Conservation (phyloP, 2,113 vertebrate species). For the Heterocephalus glaber region DNA sequence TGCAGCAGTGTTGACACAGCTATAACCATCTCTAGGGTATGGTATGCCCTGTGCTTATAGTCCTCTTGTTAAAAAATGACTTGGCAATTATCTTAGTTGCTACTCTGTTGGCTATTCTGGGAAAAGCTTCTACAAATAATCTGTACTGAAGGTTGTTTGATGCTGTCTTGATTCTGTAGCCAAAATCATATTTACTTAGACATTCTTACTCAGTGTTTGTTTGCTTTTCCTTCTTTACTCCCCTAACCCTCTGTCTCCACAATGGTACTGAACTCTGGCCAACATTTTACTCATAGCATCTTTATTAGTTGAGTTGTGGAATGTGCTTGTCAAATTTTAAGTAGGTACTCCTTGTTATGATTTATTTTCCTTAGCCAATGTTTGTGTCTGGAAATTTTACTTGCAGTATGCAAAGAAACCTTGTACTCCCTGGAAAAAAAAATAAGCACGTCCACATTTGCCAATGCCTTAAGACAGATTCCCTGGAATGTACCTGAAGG, state of each 20-base stretch:
- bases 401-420: constrained; percentile 59
- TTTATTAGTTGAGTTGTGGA: not conserved
- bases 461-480: constrained; percentile 1
- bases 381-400: constrained; percentile 73
- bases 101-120: not conserved
- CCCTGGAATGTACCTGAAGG: not conserved
- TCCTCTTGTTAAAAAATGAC: not conserved
- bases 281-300: constrained; percentile 40
- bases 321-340: constrained; percentile 40
- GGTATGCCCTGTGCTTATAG: not conserved
- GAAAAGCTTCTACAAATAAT: not conserved
- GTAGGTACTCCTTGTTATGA: constrained; percentile 33
- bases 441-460: not conserved
- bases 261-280: not conserved
- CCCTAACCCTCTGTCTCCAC: not conserved
- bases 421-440: constrained; percentile 30
- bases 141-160: not conserved
- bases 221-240: not conserved
- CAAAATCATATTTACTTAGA: not conserved
- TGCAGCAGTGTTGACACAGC: not conserved
- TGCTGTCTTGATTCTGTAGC: not conserved
- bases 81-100: not conserved
- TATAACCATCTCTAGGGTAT: not conserved
- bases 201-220: not conserved
- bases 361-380: constrained; percentile 66